phyloP scores from a whole-genome alignment of 2,797 vertebrate species.

The Saguinus oedipus region DNA sequence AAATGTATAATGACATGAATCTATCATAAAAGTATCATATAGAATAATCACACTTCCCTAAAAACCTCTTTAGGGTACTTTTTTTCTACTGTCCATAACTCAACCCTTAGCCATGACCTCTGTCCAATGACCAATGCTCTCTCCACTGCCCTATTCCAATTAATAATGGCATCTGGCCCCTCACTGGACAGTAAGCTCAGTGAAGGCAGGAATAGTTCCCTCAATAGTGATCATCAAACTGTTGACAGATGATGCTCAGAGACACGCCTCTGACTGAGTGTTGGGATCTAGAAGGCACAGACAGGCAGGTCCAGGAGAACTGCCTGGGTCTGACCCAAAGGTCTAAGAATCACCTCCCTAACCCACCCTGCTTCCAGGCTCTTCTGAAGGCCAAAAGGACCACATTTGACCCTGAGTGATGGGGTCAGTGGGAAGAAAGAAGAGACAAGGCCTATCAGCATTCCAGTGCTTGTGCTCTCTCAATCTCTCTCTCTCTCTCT shows the following conservation, averaged over 20 bases:
- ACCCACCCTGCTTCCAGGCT: too few relatives aligned
- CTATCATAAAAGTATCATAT: neutral
- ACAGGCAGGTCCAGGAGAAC: neutral
- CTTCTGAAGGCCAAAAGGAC: neutral
- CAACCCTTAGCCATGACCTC: neutral
- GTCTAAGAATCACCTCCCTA: neutral
- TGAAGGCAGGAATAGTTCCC: neutral
- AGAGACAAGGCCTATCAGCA: neutral
- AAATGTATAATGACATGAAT: too few relatives aligned
- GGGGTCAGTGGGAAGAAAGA: neutral
- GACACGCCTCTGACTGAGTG: neutral
- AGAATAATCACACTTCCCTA: neutral
- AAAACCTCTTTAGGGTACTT: neutral
- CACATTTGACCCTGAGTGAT: neutral
- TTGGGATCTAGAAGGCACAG: neutral
- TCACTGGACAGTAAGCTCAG: too few relatives aligned
- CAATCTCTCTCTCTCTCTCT: neutral
- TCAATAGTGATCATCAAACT: neutral
- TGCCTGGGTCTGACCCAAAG: neutral
- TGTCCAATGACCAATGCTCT: fast-evolving
- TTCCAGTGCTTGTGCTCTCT: too few relatives aligned
- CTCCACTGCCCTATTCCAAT: too few relatives aligned
- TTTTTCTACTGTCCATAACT: fast-evolving
- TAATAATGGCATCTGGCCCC: neutral
- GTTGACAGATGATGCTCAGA: too few relatives aligned